Conservation (phyloP, 2,797 vertebrate genomes). For the Enteromius paludinosus region DNA sequence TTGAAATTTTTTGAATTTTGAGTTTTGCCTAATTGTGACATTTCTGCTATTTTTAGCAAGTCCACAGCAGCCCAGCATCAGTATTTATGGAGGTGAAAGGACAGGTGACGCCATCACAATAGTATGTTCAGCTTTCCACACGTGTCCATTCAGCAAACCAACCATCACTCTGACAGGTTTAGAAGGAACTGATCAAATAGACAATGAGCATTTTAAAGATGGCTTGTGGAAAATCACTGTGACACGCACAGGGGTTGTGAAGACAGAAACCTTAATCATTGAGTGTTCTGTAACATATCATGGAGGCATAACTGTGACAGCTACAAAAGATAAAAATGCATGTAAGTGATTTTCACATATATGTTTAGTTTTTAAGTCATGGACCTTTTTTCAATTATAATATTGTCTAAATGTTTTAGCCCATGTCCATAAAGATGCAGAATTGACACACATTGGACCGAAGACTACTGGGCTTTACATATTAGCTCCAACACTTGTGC, state of each 20-base stretch:
- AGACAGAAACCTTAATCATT: background rate
- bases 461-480: conserved; percentile 7
- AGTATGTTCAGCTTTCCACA: conserved; percentile 26
- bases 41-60: background rate
- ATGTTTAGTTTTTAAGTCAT: background rate
- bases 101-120: conserved; percentile 23
- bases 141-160: conserved; percentile 39
- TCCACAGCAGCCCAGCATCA: background rate
- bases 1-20: too few relatives aligned
- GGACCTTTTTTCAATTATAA: background rate
- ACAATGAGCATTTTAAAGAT: accelerated
- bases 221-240: conserved; percentile 41
- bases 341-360: conserved; percentile 35
- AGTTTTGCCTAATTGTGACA: conserved; percentile 1
- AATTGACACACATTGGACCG: background rate
- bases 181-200: conserved; percentile 3
- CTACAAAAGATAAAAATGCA: background rate
- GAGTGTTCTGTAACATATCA: conserved; percentile 25
- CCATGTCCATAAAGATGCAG: background rate
- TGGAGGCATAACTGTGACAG: background rate
- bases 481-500: conserved; percentile 20
- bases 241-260: conserved; percentile 13
- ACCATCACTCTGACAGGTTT: conserved; percentile 24
- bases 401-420: background rate
- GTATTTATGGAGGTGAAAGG: conserved; percentile 1